Percentiles rank a stretch among this genome's conserved stretches.
These are phyloP conservation scores for Paramisgurnus dabryanus DNA, from an alignment of 2,113 vertebrate species.

Conservation along the genomic window DNA sequence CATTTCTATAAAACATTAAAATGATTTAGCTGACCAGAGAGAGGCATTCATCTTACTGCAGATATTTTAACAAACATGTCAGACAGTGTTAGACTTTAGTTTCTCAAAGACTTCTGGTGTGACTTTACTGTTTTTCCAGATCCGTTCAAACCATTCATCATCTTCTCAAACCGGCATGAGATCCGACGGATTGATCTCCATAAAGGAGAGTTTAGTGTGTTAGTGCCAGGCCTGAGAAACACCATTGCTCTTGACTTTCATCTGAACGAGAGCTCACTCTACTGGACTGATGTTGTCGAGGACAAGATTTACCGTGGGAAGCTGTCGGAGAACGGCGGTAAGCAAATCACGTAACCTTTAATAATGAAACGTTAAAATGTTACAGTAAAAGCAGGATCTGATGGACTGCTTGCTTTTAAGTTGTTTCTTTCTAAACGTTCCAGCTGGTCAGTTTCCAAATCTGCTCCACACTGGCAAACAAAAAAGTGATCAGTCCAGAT, in stretches of 20 bases:
- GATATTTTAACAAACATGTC: neutral
- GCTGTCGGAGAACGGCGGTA: slow-evolving; percentile 92
- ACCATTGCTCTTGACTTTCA: slow-evolving; percentile 97
- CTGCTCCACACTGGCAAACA: too few relatives aligned
- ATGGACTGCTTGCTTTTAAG: neutral
- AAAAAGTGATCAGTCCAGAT: too few relatives aligned
- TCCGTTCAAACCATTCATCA: slow-evolving; percentile 95
- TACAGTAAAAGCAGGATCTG: too few relatives aligned
- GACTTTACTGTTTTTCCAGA: slow-evolving; percentile 69
- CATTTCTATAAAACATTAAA: slow-evolving; percentile 2
- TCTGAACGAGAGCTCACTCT: slow-evolving; percentile 91
- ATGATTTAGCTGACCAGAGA: slow-evolving; percentile 1
- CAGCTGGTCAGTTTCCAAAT: neutral
- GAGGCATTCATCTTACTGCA: neutral
- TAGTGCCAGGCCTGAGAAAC: slow-evolving; percentile 93
- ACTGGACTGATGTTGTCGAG: slow-evolving; percentile 98
- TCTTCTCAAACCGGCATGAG: slow-evolving; percentile 97
- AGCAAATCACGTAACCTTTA: neutral
- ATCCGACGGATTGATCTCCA: slow-evolving; percentile 95
- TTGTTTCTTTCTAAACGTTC: neutral
- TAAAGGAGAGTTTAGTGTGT: slow-evolving; percentile 92
- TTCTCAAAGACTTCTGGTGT: neutral
- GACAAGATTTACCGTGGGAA: slow-evolving; percentile 98
- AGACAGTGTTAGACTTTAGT: neutral
- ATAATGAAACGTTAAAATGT: neutral